Evolutionary conservation across 2,113 vertebrate genomes (phyloP), one percentile per base, ranked within the genome.

Genomic region (Felis chaus): DNA sequence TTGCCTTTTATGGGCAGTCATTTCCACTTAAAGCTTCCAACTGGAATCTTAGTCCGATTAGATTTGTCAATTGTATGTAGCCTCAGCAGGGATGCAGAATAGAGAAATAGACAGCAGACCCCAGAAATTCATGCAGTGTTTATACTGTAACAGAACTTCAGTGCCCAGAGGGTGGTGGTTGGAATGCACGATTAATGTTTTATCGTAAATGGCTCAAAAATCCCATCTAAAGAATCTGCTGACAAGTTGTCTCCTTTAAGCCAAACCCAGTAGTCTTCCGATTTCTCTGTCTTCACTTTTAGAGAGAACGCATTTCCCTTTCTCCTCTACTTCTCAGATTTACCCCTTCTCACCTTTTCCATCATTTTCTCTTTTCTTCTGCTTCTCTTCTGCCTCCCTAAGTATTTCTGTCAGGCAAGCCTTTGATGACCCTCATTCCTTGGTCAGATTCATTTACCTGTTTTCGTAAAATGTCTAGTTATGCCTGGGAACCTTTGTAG

Each of bases 401-500:
- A 73, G 18, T 85, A 61, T 92, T 71, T 84, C 53, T 96, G 18
- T 76, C 48, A 76, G 96, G 80, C 57, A 90, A 93, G 96, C 92
- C 74, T 82, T 95, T 91, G 92, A 79, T 93, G 97, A 50, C 21
- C 82, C 88, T 96, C 91, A 73, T 83, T 97, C 95, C 95, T 95
- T 69, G 80, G 73, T 96, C 85, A 93, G 97, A 96, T 95, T 95
- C 81, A n/a, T 98, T 97, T 98, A 98, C 98, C 98, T 98, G 97
- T 95, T 97, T 98, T 97, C 93, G 88, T 63, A 0, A 96, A 97
- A 88, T 89, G 87, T 39, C 73, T 90, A 12, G 87, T 95, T 94
- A 55, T 74, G 95, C 97, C 97, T 98, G 97, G 71, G 98, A 98
- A n/a, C 74, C 96, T 98, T 97, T 98, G 97, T 98, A 97, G 97